Evolutionary conservation across 1,140 invertebrate species (phyloP).

Genomic region (Solen grandis): DNA sequence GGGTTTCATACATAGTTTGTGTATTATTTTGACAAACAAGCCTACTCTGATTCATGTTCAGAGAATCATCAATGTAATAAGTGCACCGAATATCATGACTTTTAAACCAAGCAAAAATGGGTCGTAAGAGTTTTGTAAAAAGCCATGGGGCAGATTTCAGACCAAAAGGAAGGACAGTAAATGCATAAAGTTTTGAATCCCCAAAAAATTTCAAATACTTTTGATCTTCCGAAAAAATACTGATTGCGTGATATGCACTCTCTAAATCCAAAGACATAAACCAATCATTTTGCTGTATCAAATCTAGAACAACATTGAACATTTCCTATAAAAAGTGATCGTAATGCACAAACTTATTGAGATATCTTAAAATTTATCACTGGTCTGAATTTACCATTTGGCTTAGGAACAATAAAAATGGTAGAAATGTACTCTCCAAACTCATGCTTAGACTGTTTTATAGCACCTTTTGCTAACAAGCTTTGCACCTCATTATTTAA

Average conservation of each 20-base stretch:
- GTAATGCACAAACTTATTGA: constrained; percentile 24
- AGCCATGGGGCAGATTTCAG: too few species aligned
- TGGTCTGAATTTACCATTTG: too few species aligned
- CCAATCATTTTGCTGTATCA: too few species aligned
- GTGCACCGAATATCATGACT: not conserved
- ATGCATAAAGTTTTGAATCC: too few species aligned
- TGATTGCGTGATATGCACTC: not conserved
- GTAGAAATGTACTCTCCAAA: constrained; percentile 2
- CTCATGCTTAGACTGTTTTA: not conserved
- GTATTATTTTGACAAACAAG: not conserved
- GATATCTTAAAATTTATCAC: not conserved
- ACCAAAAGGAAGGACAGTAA: too few species aligned
- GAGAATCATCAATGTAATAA: constrained; percentile 1
- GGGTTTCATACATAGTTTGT: constrained; percentile 13
- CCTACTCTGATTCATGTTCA: not conserved
- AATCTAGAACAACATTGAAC: constrained; percentile 20
- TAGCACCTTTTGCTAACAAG: constrained; percentile 23
- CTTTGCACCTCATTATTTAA: not conserved
- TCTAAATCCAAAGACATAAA: not conserved
- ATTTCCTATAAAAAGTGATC: constrained; percentile 23
- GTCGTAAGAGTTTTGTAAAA: too few species aligned
- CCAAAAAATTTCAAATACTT: constrained; percentile 30
- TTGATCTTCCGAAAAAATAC: not conserved
- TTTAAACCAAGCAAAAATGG: too few species aligned
- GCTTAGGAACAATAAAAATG: constrained; percentile 38